Evolutionary conservation across 2,797 vertebrate species (phyloP), one percentile per base, ranked within the genome.

Genomic region (Erethizon dorsatum): DNA sequence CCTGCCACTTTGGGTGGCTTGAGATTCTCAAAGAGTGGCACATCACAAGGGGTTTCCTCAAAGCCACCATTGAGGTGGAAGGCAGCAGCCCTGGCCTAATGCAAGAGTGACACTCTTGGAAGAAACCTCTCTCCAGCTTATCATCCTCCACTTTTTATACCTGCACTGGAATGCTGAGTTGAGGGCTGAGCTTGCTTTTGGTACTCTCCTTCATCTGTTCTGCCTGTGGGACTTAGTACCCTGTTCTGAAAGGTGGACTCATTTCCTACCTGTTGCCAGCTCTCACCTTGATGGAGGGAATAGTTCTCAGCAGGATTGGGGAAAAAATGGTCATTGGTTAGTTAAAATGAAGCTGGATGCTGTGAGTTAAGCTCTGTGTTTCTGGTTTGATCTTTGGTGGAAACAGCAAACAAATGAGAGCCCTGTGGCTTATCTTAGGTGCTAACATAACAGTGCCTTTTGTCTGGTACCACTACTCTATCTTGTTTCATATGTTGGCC

Each of bases 401-500:
- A 67, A 84, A 65, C 2, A 71, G 26, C 31, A 11, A n/a, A 63
- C 45, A n/a, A 50, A n/a, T 59, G n/a, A 78, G 45, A 57, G 45
- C 24, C 3, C 0, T 65, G 24, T 37, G 13, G 31, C 14, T 84
- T 54, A 20, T 59, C 69, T 52, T 50, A 33, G 14, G 8, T 28
- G 17, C 37, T 47, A 33, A 82, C 24, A 4, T 22, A 26, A 1
- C 65, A 5, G 45, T 13, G 73, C 18, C 50, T 20, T 22, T n/a
- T 63, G 13, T 4, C 11, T 8, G 33, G 1, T 5, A 6, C 3
- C 6, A 18, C 13, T 10, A 6, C 20, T 4, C 13, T 4, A 5
- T 61, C 37, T 96, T 79, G 45, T 59, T 78, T 37, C 33, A 28
- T 75, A 24, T 52, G 5, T 56, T 54, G 10, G 31, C 24, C 67